Evolutionary conservation across 2,888 invertebrate species (phyloP).

Genomic region (Clunio marinus): DNA sequence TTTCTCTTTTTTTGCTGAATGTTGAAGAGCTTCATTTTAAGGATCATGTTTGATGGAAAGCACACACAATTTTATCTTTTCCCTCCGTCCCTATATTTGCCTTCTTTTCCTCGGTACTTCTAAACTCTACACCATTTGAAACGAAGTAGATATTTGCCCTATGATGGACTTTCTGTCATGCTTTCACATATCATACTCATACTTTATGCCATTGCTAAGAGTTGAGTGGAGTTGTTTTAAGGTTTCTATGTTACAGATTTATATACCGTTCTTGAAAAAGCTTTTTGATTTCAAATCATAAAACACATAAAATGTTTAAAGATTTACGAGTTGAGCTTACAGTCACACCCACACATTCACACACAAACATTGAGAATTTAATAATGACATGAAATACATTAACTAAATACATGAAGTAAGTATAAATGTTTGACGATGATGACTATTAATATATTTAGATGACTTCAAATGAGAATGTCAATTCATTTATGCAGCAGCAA

Average conservation of each 20-base stretch:
- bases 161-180: background rate
- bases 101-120: background rate
- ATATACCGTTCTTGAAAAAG: background rate
- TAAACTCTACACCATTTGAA: background rate
- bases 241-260: background rate
- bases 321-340: too few species aligned
- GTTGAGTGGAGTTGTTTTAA: background rate
- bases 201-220: too few species aligned
- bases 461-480: too few species aligned
- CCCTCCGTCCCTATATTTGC: background rate
- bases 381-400: too few species aligned
- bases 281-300: too few species aligned
- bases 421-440: too few species aligned
- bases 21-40: background rate
- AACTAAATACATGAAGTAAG: too few species aligned
- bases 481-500: too few species aligned
- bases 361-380: too few species aligned
- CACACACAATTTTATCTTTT: background rate
- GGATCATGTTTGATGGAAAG: slow-evolving; percentile 7
- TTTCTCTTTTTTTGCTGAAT: background rate
- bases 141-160: background rate
- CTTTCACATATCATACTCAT: background rate
- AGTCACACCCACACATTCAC: too few species aligned
- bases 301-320: too few species aligned
- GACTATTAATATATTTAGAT: too few species aligned